phyloP scores from a whole-genome alignment of 2,888 invertebrate genomes.

The Calliphora vomitoria region DNA sequence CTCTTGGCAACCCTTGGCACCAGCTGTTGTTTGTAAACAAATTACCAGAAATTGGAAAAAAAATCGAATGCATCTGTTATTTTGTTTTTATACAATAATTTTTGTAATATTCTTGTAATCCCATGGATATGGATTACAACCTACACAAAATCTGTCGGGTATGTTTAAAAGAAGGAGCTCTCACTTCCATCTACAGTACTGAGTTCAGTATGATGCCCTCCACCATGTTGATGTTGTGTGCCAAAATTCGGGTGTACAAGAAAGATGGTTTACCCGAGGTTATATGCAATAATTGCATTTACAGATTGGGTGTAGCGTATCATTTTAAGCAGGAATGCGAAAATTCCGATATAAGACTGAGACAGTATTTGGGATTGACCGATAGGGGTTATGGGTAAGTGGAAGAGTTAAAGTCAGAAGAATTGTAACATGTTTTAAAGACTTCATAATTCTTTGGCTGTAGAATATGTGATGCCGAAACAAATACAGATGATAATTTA shows the following conservation, averaged over 20 bases:
- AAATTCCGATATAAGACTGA: slow-evolving; percentile 86
- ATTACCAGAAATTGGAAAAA: background rate
- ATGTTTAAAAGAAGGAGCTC: slow-evolving; percentile 87
- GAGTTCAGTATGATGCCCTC: slow-evolving; percentile 87
- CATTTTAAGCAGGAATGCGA: slow-evolving; percentile 88
- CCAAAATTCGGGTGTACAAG: slow-evolving; percentile 86
- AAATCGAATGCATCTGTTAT: background rate
- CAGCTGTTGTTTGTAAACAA: slow-evolving; percentile 66
- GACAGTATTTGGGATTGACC: slow-evolving; percentile 86
- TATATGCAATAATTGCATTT: slow-evolving; percentile 88
- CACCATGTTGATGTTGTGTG: slow-evolving; percentile 87
- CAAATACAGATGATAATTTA: slow-evolving; percentile 85
- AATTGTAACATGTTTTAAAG: background rate
- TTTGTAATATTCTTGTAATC: background rate
- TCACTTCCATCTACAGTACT: slow-evolving; percentile 87
- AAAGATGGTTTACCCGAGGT: slow-evolving; percentile 87
- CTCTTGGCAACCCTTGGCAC: background rate
- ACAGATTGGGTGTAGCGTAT: slow-evolving; percentile 87
- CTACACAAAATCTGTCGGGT: slow-evolving; percentile 86
- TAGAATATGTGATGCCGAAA: slow-evolving; percentile 86
- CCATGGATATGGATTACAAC: slow-evolving; percentile 83
- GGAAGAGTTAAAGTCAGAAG: background rate
- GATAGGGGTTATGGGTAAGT: slow-evolving; percentile 81
- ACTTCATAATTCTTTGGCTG: slow-evolving; percentile 71
- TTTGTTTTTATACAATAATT: background rate